These are phyloP conservation scores for Myanophis thanlyinensis DNA, from an alignment of 2,113 vertebrate genomes.

Conservation along the genomic window DNA sequence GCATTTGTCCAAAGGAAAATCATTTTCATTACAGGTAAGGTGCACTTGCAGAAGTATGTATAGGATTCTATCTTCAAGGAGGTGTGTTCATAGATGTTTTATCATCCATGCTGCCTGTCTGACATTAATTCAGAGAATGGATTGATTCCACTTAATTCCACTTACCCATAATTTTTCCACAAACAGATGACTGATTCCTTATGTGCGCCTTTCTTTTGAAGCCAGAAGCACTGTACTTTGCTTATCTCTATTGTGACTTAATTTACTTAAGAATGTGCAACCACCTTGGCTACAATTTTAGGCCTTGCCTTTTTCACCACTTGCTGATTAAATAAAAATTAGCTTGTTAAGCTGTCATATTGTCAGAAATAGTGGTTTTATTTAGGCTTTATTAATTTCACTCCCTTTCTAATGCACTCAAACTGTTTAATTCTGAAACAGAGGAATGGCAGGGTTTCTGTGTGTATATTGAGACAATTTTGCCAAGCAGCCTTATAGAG, in stretches of 20 bases:
- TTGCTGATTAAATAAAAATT: conserved; percentile 8
- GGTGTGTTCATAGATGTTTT: background rate
- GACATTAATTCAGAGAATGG: background rate
- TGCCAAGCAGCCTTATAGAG: background rate
- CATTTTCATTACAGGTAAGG: background rate
- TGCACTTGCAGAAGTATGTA: background rate
- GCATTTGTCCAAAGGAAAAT: background rate
- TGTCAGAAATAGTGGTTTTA: background rate
- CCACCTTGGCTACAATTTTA: background rate
- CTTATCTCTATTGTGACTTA: background rate
- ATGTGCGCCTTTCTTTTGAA: background rate
- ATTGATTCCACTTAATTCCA: background rate
- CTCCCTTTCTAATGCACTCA: background rate
- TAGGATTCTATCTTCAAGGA: background rate
- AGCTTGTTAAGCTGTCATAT: background rate
- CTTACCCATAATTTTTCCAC: background rate
- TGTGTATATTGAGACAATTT: background rate
- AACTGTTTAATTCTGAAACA: background rate
- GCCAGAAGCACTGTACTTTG: background rate
- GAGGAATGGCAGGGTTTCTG: background rate
- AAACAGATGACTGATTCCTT: background rate
- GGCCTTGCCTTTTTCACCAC: background rate
- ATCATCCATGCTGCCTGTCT: background rate
- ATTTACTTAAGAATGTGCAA: background rate
- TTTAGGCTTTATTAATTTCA: background rate